Evolutionary conservation across 2,888 invertebrate genomes (phyloP).

Genomic region (Melitaea athalia): DNA sequence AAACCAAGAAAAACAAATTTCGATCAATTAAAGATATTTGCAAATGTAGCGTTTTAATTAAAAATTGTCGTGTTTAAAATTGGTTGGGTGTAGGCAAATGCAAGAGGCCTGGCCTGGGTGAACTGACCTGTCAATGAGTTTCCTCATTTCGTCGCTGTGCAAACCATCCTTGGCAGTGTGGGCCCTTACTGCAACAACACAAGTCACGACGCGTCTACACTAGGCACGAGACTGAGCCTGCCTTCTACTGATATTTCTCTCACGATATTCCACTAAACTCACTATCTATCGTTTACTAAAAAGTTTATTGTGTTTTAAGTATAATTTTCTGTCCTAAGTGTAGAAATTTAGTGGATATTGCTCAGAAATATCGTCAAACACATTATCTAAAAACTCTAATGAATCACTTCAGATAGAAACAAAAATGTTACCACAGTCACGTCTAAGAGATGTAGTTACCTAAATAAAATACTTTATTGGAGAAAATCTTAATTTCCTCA

Average conservation of each 20-base stretch:
- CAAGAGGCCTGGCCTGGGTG: slow-evolving; percentile 55
- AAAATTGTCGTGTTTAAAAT: background rate
- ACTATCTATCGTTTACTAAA: background rate
- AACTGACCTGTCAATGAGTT: slow-evolving; percentile 98
- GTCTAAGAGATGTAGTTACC: slow-evolving; percentile 62
- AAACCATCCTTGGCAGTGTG: slow-evolving; percentile 93
- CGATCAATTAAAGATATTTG: background rate
- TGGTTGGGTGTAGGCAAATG: slow-evolving; percentile 11
- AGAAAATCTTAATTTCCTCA: slow-evolving; percentile 46
- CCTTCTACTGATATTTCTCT: slow-evolving; percentile 58
- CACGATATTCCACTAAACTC: slow-evolving; percentile 52
- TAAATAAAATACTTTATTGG: slow-evolving; percentile 48
- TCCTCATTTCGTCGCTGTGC: slow-evolving; percentile 98
- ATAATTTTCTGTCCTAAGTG: background rate
- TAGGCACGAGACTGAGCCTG: slow-evolving; percentile 69
- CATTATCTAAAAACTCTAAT: slow-evolving; percentile 73
- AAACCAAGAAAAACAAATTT: background rate
- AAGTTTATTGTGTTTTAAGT: background rate
- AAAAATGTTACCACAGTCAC: slow-evolving; percentile 75
- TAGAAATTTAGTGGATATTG: slow-evolving; percentile 51
- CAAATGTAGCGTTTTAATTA: too few species aligned
- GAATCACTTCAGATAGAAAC: slow-evolving; percentile 62
- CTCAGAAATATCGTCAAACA: slow-evolving; percentile 50
- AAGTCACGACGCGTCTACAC: slow-evolving; percentile 79
- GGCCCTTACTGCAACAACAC: slow-evolving; percentile 85